Percentiles rank a stretch among this genome's conserved stretches.
These are phyloP conservation scores for Heliconius hewitsoni DNA, from an alignment of 1,140 invertebrate species.

Conservation along the genomic window DNA sequence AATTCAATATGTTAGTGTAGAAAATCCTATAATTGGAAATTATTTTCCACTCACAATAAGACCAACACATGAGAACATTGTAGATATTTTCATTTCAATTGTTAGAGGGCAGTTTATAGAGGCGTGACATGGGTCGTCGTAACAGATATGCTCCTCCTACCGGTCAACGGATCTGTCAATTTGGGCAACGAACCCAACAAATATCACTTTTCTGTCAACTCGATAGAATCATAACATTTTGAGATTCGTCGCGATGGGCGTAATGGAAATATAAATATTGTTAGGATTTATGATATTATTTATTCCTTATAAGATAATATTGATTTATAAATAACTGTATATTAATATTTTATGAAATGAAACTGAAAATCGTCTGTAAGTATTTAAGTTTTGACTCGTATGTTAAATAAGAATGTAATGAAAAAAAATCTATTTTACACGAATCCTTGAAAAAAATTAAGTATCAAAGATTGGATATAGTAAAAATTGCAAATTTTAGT, in stretches of 20 bases:
- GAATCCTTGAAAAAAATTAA: not conserved
- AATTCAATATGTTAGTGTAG: not conserved
- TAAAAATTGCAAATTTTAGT: too few relatives aligned
- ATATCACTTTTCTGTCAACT: slow-evolving; percentile 65
- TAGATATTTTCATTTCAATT: slow-evolving; percentile 55
- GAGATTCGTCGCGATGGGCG: slow-evolving; percentile 18
- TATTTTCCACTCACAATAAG: not conserved
- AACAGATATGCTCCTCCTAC: slow-evolving; percentile 54
- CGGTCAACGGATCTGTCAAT: slow-evolving; percentile 71
- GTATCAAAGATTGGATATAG: not conserved
- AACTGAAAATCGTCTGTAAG: not conserved
- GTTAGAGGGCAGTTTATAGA: slow-evolving; percentile 55
- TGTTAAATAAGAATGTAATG: not conserved
- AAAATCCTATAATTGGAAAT: not conserved
- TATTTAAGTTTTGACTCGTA: not conserved
- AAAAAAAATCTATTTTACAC: not conserved
- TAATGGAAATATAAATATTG: slow-evolving; percentile 19
- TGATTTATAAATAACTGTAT: not conserved
- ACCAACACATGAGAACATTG: slow-evolving; percentile 15
- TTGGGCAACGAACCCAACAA: slow-evolving; percentile 63
- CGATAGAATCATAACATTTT: slow-evolving; percentile 52
- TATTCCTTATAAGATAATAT: not conserved
- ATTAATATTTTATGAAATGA: not conserved
- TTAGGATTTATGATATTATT: slow-evolving; percentile 13
- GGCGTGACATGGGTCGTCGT: slow-evolving; percentile 66